Evolutionary conservation across 2,888 invertebrate genomes (phyloP), one percentile per base, ranked within the genome.

Genomic region (Sesia bembeciformis): DNA sequence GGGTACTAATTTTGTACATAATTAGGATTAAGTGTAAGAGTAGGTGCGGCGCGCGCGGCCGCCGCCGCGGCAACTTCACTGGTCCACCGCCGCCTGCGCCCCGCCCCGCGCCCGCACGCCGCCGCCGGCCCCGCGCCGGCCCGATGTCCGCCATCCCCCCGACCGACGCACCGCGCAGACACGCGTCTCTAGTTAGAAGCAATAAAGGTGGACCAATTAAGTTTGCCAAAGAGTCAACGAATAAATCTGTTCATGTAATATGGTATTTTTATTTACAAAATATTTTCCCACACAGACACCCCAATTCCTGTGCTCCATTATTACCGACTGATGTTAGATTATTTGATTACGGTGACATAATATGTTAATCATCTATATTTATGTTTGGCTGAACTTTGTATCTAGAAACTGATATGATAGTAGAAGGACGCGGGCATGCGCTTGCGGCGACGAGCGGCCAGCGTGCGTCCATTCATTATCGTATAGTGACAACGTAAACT

Each of bases 181-280:
- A 56, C 52, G 54, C 53, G 55, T 61, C 65, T 62, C 62, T 79
- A 76, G 79, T 75, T 77, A 78, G 72, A 83, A 84, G 84, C 84
- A 84, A 84, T 84, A 84, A 83, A 78, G 84, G 84, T 84, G 85
- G 84, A 84, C 84, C 84, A 81, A 79, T 78, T 75, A 80, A 84
- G 84, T 85, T 84, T 84, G 86, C 87, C 86, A 78, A 78, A 70
- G 75, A 79, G 77, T 85, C 87, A 88, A 87, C 87, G 86, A 88
- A 87, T 83, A 83, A 83, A 84, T 81, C 75, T 82, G 84, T 85
- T 85, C 81, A 84, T 84, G 81, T 81, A 81, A 38, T 53, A 56
- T 62, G 65, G 81, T 72, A 53, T 71, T 69, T 74, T 63, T 23
- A 4, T 8, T 49, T 42, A 39, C 39, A 7, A 5, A 51, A 40